Conservation (phyloP, 2,113 vertebrate genomes). For the Phalacrocorax carbo region DNA sequence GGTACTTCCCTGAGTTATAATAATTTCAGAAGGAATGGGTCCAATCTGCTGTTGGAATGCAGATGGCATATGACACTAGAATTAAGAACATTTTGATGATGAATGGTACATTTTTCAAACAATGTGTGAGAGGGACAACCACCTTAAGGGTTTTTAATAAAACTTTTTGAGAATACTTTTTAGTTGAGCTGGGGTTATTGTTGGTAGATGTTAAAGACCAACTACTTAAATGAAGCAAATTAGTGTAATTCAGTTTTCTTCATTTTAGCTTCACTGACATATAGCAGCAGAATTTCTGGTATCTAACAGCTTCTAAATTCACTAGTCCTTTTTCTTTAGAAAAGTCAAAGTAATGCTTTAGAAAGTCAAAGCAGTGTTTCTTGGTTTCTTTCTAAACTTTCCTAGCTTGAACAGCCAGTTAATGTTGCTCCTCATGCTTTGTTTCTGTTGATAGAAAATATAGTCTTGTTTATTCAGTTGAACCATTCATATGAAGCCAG, state of each 20-base stretch:
- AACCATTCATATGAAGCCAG: background rate
- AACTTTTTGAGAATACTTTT: background rate
- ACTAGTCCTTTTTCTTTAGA: background rate
- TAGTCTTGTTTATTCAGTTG: background rate
- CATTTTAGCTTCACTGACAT: background rate
- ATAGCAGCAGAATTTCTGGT: background rate
- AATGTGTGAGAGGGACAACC: background rate
- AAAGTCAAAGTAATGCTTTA: background rate
- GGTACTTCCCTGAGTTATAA: background rate
- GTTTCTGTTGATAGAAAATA: background rate
- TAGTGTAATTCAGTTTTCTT: background rate
- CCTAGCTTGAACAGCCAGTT: background rate
- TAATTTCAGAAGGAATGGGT: background rate
- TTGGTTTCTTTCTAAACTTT: background rate
- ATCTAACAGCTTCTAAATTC: background rate
- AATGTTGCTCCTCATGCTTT: background rate
- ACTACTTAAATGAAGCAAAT: background rate
- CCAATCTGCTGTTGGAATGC: background rate
- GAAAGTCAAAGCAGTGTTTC: background rate
- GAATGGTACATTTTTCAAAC: background rate
- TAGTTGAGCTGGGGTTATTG: background rate
- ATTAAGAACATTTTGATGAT: conserved; percentile 34
- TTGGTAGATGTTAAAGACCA: background rate
- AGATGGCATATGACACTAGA: background rate
- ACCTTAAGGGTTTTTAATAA: background rate